phyloP scores from a whole-genome alignment of 2,797 vertebrate genomes.

The Varecia variegata region DNA sequence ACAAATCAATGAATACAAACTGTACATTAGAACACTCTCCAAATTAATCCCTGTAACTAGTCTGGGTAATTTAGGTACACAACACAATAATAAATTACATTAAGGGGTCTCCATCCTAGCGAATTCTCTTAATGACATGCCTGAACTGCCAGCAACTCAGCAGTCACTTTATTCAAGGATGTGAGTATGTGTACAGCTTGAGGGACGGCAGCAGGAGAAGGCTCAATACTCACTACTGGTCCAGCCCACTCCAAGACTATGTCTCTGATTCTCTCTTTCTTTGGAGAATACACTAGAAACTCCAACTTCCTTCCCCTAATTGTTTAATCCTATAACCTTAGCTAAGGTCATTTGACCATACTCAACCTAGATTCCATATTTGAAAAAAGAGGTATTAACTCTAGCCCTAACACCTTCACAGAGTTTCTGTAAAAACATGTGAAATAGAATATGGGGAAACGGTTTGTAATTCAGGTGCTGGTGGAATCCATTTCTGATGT shows the following conservation, averaged over 20 bases:
- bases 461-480: neutral
- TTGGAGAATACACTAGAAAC: neutral
- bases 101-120: neutral
- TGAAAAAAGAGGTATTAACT: neutral
- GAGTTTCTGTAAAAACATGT: neutral
- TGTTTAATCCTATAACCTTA: neutral
- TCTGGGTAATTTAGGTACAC: neutral
- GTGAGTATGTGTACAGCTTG: neutral
- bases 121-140: neutral
- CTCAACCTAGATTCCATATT: neutral
- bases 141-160: neutral
- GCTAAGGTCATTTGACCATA: neutral
- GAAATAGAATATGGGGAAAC: neutral
- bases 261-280: neutral
- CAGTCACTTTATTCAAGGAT: neutral
- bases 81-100: neutral
- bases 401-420: neutral
- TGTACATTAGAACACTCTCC: neutral
- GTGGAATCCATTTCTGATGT: neutral
- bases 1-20: neutral
- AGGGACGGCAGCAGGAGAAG: neutral
- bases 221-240: neutral
- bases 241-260: neutral
- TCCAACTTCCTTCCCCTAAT: neutral
- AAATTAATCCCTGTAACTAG: neutral